These are phyloP conservation scores for Leucopsar rothschildi DNA, from an alignment of 2,113 vertebrate genomes.

Conservation along the genomic window DNA sequence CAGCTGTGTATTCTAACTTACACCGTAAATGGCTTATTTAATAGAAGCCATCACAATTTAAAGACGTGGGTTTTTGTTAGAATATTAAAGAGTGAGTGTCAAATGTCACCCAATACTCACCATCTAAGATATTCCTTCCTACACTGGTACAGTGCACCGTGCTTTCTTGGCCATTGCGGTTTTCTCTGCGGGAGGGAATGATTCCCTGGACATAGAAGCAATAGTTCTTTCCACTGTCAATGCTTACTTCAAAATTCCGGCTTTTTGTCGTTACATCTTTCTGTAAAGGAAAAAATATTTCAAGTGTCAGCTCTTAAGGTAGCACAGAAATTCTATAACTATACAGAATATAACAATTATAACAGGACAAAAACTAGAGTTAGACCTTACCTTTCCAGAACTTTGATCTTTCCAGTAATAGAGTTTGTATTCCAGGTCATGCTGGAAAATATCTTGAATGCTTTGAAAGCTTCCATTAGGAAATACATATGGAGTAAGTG, in stretches of 20 bases:
- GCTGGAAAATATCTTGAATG: slow-evolving; percentile 81
- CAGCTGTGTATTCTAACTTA: not conserved
- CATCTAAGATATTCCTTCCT: not conserved
- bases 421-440: slow-evolving; percentile 79
- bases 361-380: not conserved
- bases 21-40: not conserved
- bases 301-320: not conserved
- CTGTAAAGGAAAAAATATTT: slow-evolving; percentile 60
- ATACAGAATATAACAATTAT: not conserved
- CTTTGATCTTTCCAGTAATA: slow-evolving; percentile 82
- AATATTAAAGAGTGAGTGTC: not conserved
- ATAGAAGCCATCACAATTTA: not conserved
- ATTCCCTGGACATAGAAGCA: slow-evolving; percentile 83
- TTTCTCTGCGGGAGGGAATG: slow-evolving; percentile 69
- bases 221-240: slow-evolving; percentile 81
- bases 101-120: slow-evolving; percentile 5
- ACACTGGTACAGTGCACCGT: slow-evolving; percentile 60
- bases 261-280: slow-evolving; percentile 67
- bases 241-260: slow-evolving; percentile 63
- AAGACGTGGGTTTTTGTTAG: not conserved
- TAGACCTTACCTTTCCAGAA: slow-evolving; percentile 82
- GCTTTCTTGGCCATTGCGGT: slow-evolving; percentile 77
- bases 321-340: not conserved
- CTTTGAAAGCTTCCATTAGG: slow-evolving; percentile 64
- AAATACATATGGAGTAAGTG: slow-evolving; percentile 68